Conservation (phyloP, 2,113 vertebrate genomes). For the Ahaetulla prasina region DNA sequence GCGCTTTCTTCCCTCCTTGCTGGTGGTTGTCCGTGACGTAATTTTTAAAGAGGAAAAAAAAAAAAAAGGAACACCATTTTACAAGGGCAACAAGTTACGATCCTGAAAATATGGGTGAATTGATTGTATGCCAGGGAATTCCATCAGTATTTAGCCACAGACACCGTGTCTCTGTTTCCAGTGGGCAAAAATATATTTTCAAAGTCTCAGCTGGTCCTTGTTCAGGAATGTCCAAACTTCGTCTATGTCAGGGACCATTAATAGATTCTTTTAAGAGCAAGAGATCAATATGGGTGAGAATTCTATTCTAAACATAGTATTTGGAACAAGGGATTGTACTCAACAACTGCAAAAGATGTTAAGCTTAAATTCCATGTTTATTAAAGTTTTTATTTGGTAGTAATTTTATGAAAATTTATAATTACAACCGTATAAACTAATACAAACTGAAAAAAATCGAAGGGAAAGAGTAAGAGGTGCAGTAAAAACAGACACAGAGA, state of each 20-base stretch:
- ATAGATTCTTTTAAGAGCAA: slow-evolving; percentile 38
- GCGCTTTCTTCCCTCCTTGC: neutral
- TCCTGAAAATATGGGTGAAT: neutral
- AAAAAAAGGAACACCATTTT: neutral
- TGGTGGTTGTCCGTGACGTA: neutral
- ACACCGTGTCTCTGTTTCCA: slow-evolving; percentile 16
- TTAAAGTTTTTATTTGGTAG: neutral
- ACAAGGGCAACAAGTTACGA: neutral
- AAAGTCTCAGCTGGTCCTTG: slow-evolving; percentile 7
- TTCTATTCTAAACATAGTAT: slow-evolving; percentile 14
- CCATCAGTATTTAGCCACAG: slow-evolving; percentile 42
- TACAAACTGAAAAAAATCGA: neutral
- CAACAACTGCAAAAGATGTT: neutral
- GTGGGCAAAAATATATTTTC: slow-evolving; percentile 49
- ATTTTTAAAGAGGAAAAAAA: neutral
- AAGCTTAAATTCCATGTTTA: neutral
- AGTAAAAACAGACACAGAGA: neutral
- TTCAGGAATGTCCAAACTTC: slow-evolving; percentile 34
- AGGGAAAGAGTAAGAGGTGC: neutral
- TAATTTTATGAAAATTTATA: neutral
- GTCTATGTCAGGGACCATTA: slow-evolving; percentile 37
- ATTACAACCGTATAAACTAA: neutral
- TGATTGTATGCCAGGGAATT: slow-evolving; percentile 28
- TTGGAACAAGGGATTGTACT: slow-evolving; percentile 9
- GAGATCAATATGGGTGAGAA: slow-evolving; percentile 1